phyloP scores from a whole-genome alignment of 2,113 vertebrate species.

The Hymenochirus boettgeri region DNA sequence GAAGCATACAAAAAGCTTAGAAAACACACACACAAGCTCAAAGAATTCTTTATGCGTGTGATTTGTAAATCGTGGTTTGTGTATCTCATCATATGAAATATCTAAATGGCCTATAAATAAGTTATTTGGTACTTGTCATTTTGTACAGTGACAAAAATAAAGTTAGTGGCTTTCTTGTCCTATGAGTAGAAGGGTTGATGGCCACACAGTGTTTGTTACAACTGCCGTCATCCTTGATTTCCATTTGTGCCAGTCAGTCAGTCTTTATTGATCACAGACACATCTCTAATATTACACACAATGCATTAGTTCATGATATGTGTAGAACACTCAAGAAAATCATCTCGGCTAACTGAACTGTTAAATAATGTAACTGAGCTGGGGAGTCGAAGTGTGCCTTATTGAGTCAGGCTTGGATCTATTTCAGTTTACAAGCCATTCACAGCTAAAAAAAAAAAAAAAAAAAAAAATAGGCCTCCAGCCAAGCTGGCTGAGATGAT shows the following conservation, averaged over 20 bases:
- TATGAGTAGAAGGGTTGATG: neutral
- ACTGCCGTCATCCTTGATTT: neutral
- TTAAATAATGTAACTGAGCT: constrained; percentile 35
- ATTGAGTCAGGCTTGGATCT: constrained; percentile 35
- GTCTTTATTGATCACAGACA: constrained; percentile 17
- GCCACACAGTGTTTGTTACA: neutral
- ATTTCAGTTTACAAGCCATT: constrained; percentile 36
- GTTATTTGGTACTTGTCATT: no score
- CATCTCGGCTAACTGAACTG: constrained; percentile 34
- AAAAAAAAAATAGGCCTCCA: no score
- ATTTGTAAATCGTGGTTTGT: no score
- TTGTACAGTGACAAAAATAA: no score
- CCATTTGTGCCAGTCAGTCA: neutral
- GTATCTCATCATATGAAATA: no score
- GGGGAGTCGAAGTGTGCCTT: constrained; percentile 30
- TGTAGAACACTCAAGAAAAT: constrained; percentile 34
- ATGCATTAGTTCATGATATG: constrained; percentile 34
- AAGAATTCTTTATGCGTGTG: no score
- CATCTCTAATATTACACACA: constrained; percentile 38
- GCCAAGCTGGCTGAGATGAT: constrained; percentile 26
- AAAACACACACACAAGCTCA: no score
- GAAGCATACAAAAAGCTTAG: no score
- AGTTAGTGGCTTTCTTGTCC: neutral
- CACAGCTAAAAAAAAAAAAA: constrained; percentile 33
- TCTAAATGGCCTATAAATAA: no score